Evolutionary conservation across 2,797 vertebrate species (phyloP).

Genomic region (Manis pentadactyla): DNA sequence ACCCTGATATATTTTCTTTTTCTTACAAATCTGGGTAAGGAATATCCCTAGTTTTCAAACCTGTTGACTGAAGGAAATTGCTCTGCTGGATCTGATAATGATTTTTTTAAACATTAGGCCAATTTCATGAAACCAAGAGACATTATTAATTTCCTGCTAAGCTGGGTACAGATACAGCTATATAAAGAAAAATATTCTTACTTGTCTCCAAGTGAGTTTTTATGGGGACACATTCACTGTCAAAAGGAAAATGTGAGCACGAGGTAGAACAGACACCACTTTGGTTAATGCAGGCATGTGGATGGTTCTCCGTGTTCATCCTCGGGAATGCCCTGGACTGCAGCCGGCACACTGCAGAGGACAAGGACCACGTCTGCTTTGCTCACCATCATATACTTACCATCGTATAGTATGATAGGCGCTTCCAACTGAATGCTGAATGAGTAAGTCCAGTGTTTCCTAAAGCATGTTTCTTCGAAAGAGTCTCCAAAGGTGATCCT

Average conservation of each 20-base stretch:
- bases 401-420: background rate
- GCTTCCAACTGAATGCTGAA: background rate
- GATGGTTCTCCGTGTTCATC: background rate
- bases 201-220: background rate
- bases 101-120: background rate
- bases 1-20: background rate
- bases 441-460: background rate
- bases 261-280: background rate
- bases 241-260: background rate
- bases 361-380: background rate
- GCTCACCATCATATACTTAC: background rate
- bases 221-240: background rate
- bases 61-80: background rate
- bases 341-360: background rate
- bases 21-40: background rate
- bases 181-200: background rate
- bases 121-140: background rate
- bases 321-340: background rate
- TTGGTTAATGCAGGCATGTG: background rate
- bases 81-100: background rate
- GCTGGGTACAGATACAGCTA: background rate
- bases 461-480: background rate
- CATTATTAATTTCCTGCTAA: background rate
- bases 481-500: background rate
- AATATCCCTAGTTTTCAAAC: conserved; percentile 35